Evolutionary conservation across 2,888 invertebrate genomes (phyloP), one percentile per base, ranked within the genome.

Genomic region (Salpingus planirostris): DNA sequence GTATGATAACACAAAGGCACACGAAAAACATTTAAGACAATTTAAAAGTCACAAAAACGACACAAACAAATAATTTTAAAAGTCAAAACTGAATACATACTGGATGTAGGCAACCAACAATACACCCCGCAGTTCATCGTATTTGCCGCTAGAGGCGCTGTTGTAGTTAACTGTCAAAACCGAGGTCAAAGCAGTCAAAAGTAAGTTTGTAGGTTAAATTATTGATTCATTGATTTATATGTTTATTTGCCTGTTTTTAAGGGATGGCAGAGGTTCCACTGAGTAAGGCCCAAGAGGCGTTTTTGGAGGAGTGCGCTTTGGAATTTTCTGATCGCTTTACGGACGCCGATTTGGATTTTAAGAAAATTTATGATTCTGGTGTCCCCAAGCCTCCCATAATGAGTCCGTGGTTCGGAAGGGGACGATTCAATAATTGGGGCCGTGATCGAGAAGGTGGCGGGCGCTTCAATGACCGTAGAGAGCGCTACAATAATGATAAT

Each of bases 261-360:
- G 4, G 13, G 29, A 37, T 38, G 38, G 24, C 38, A 4, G 30
- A n/a, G n/a, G n/a, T n/a, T n/a, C n/a, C n/a, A n/a, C n/a, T 65
- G 33, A 60, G 61, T 3, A 54, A 52, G 14, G 63, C 62, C 22
- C 67, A 68, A 43, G 42, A 56, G 43, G 45, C 46, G 24, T 68
- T 68, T 43, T 42, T 68, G 15, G 59, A 63, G 38, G 61, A 64
- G 47, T 66, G 67, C 42, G 52, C 57, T 28, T 31, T 46, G 10
- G 63, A 67, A 38, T 68, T 67, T 54, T 52, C 59, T 2, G 54
- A 66, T 33, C 50, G 67, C 33, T 68, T 56, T 41, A 63, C 65
- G 2, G 59, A 61, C 24, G 47, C 54, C 7, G 67, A 68, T 44
- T 31, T 49, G 23, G 65, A 66, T 24, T 68, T 60, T 33, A 59